These are phyloP conservation scores for Hanleya hanleyi DNA, from an alignment of 2,888 invertebrate species.

Conservation along the genomic window DNA sequence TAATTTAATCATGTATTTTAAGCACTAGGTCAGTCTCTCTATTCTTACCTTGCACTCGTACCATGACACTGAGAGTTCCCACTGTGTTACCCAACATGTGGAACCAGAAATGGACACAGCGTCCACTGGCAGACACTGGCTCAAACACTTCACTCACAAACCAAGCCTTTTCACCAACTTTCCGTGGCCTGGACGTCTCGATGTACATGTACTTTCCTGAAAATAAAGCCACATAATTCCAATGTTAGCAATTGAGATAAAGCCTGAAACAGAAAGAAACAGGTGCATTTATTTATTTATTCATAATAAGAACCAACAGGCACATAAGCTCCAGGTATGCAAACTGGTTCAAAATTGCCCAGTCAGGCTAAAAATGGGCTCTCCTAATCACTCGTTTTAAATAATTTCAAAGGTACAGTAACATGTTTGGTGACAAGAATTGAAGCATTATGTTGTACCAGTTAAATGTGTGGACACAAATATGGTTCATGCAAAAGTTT, in stretches of 20 bases:
- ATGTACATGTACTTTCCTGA: conserved; percentile 63
- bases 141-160: conserved; percentile 48
- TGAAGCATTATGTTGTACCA: too few relatives aligned
- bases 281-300: too few relatives aligned
- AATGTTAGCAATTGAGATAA: not conserved
- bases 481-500: too few relatives aligned
- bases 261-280: not conserved
- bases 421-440: too few relatives aligned
- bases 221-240: conserved; percentile 1
- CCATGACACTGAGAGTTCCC: conserved; percentile 54
- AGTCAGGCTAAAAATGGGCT: not conserved
- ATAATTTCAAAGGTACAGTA: too few relatives aligned
- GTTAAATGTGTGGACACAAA: too few relatives aligned
- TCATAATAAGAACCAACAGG: not conserved
- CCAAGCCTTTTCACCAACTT: conserved; percentile 53
- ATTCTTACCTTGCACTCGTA: conserved; percentile 47
- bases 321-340: not conserved
- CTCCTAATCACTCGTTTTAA: not conserved
- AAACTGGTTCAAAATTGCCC: not conserved
- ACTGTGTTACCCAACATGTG: conserved; percentile 63
- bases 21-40: too few relatives aligned
- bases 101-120: conserved; percentile 65
- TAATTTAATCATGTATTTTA: too few relatives aligned
- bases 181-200: conserved; percentile 54
- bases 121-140: conserved; percentile 29